Conservation (phyloP, 2,797 vertebrate species). For the Neostethus bicornis region DNA sequence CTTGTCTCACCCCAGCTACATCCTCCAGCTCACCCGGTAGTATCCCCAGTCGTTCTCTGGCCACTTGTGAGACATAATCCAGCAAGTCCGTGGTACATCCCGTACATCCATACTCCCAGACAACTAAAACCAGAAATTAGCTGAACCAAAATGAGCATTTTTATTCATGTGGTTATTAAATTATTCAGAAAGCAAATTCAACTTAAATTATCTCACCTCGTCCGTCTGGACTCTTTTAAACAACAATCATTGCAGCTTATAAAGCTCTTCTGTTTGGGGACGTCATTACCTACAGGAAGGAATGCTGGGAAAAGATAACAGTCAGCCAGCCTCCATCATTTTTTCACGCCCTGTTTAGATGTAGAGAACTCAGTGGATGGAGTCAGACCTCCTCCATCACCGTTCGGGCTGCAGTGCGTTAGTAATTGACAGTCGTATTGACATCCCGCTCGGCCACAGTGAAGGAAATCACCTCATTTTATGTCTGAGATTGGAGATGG, state of each 20-base stretch:
- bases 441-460: slow-evolving; percentile 18
- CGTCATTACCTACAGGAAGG: slow-evolving; percentile 51
- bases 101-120: neutral
- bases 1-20: no score
- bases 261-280: slow-evolving; percentile 57
- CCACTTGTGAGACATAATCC: no score
- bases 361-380: slow-evolving; percentile 19
- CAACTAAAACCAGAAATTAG: slow-evolving; percentile 12
- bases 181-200: slow-evolving; percentile 24
- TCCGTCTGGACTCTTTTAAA: slow-evolving; percentile 45
- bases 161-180: slow-evolving; percentile 28
- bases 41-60: no score
- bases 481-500: slow-evolving; percentile 3
- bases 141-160: slow-evolving; percentile 19
- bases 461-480: slow-evolving; percentile 32
- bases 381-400: slow-evolving; percentile 29
- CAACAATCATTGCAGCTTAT: slow-evolving; percentile 31
- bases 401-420: slow-evolving; percentile 12
- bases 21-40: no score
- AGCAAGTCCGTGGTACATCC: slow-evolving; percentile 5
- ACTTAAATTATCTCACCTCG: slow-evolving; percentile 27
- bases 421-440: slow-evolving; percentile 39
- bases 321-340: slow-evolving; percentile 44
- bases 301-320: slow-evolving; percentile 44
- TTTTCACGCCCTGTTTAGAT: slow-evolving; percentile 24